Percentiles rank a stretch among this genome's conserved stretches.
phyloP scores from a whole-genome alignment of 2,113 vertebrate species.

The Callipepla californica region DNA sequence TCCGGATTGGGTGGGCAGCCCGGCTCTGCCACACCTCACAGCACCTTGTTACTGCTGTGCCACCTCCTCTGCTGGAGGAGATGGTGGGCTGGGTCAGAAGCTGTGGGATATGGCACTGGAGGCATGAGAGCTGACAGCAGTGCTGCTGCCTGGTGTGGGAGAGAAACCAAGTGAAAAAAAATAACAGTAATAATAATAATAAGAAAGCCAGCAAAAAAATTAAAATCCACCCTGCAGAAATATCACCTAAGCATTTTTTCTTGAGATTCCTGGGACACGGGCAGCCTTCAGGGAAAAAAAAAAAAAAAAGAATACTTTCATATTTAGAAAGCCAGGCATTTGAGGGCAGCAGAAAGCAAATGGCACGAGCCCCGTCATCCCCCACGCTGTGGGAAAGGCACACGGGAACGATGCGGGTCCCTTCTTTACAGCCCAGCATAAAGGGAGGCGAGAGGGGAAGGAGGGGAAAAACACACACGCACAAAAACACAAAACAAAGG shows the following conservation, averaged over 20 bases:
- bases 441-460: constrained; percentile 19
- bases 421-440: constrained; percentile 58
- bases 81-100: constrained; percentile 45
- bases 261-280: not conserved
- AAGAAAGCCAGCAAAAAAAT: not conserved
- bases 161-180: not conserved
- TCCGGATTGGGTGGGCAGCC: not conserved
- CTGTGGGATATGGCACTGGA: not conserved
- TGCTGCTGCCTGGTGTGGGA: not conserved
- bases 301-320: not conserved
- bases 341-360: constrained; percentile 21
- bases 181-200: too few species aligned
- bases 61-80: constrained; percentile 66
- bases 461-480: not conserved
- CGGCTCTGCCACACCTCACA: not conserved
- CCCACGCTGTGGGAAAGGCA: not conserved
- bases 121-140: not conserved
- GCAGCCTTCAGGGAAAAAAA: not conserved
- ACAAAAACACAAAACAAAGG: constrained; percentile 76
- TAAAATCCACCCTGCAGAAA: not conserved
- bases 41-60: not conserved
- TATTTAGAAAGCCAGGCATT: not conserved
- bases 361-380: not conserved
- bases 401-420: not conserved
- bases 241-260: not conserved